Evolutionary conservation across 2,888 invertebrate genomes (phyloP).

Genomic region (Vanessa cardui): DNA sequence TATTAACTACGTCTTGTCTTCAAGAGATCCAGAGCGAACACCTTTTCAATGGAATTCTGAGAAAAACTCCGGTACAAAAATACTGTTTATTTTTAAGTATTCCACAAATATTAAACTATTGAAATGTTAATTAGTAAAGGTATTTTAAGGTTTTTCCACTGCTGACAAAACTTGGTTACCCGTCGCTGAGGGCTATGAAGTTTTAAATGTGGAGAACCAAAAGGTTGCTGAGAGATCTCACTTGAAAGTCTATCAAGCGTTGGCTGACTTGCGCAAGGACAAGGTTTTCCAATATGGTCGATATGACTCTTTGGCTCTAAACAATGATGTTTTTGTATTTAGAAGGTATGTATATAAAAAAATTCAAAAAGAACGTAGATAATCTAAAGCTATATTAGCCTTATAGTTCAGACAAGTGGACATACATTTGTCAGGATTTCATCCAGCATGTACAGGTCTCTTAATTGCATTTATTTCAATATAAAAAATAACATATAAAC

Average conservation of each 20-base stretch:
- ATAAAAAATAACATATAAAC: no score
- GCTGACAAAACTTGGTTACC: conserved; percentile 85
- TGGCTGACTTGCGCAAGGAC: conserved; percentile 80
- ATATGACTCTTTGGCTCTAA: conserved; percentile 78
- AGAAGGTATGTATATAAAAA: conserved; percentile 65
- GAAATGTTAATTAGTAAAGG: not conserved
- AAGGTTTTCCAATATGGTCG: conserved; percentile 80
- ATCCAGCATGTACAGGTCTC: no score
- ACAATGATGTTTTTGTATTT: conserved; percentile 80
- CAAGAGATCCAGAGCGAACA: conserved; percentile 86
- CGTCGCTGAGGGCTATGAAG: conserved; percentile 83
- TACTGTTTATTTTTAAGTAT: not conserved
- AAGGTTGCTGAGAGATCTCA: conserved; percentile 76
- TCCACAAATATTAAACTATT: not conserved
- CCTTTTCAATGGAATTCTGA: conserved; percentile 86
- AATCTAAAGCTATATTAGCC: no score
- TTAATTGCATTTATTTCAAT: no score
- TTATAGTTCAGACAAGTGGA: no score
- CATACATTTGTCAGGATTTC: no score
- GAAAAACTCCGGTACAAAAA: conserved; percentile 72
- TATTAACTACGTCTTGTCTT: conserved; percentile 80
- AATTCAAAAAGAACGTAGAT: no score
- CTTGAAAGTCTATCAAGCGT: conserved; percentile 83
- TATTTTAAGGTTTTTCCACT: conserved; percentile 81
- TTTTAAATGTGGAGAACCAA: conserved; percentile 83